Evolutionary conservation across 1,140 invertebrate genomes (phyloP), one percentile per base, ranked within the genome.

Genomic region (Listronotus bonariensis): DNA sequence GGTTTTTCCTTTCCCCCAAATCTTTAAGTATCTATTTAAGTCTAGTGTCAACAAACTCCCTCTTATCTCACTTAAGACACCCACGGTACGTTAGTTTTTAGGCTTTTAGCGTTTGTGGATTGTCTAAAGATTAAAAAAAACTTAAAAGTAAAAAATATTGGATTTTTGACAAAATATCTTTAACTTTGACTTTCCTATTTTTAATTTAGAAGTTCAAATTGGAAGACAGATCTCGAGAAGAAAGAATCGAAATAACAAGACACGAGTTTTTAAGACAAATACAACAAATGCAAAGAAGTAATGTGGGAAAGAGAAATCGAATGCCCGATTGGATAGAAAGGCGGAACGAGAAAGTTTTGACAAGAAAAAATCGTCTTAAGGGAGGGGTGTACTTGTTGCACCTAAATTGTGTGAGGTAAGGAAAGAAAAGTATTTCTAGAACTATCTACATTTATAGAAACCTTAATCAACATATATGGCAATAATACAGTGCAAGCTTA

Each of bases 231-330:
- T 77, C 76, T 58, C 59, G 77, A 18, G 76, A 78, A 62, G 76
- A 77, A 63, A 68, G 76, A 18, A 71, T 78, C 36, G 77, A 78
- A 69, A 77, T 78, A 49, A 78, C 77, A 31, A 57, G 77, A 31
- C 75, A 76, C 41, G 77, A 78, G 65, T 73, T 78, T n/a, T 61
- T 69, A 45, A 67, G 76, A 9, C 69, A 75, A 40, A 57, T 78
- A 17, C 74, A 77, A 46, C 77, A 78, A 59, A 69, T 78, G 26
- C 56, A 70, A 34, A 59, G 73, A 34, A 75, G 74, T 48, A 76
- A 78, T 61, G 67, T 78, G 10, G 77, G 77, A 11, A 68, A 71
- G 45, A 65, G 55, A 14, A 70, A 74, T 20, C 63, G 58, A 54
- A 55, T 71, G 34, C 65, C 66, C 14, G 62, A 71, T 58, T 58